Base-by-base conservation (phyloP, 2,888 invertebrate species). In the Chydorus sphaericus region DNA sequence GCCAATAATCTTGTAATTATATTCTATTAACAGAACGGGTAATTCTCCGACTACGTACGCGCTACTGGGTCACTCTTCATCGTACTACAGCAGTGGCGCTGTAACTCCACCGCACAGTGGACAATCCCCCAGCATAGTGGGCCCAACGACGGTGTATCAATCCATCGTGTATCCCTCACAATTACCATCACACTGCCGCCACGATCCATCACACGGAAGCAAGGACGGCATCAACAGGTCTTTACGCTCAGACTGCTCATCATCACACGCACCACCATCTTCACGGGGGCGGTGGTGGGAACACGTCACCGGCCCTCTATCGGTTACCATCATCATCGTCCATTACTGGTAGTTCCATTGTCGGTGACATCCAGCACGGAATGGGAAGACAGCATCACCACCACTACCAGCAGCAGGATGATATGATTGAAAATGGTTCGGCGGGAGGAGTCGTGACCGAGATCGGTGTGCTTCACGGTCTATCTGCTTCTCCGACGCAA, bases 131-230 rank as follows among this genome's bases (percentile, higher is more conserved):
- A 28, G 23, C 26, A 28, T 44, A 23, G 44, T 8, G 8, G 33
- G 44, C n/a, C 44, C 44, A 6, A 28, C 8, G 5, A 26, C 44
- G 23, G 36, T 52, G 10, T 52, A 52, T 37, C 33, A 31, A 20
- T 36, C 52, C 14, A 52, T 52, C 36, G 52, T 52, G 20, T 52
- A 52, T 18, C 36, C 52, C 33, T 16, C 33, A 36, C 5, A 33
- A 52, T 18, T 52, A 52, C 30, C 52, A 52, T 44, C 44, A 44
- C 44, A n/a, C n/a, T n/a, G n/a, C n/a, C n/a, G 44, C 26, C 23
- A 23, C 44, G 10, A 44, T 44, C 18, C 44, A 44, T 26, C 44
- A 44, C 10, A 44, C 44, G 5, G 44, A 44, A 14, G 28, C 44
- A 14, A 10, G 44, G 28, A 23, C 44, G 23, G 23, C 44, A 14